Evolutionary conservation across 2,113 vertebrate species (phyloP).

Genomic region (Mandrillus leucophaeus): DNA sequence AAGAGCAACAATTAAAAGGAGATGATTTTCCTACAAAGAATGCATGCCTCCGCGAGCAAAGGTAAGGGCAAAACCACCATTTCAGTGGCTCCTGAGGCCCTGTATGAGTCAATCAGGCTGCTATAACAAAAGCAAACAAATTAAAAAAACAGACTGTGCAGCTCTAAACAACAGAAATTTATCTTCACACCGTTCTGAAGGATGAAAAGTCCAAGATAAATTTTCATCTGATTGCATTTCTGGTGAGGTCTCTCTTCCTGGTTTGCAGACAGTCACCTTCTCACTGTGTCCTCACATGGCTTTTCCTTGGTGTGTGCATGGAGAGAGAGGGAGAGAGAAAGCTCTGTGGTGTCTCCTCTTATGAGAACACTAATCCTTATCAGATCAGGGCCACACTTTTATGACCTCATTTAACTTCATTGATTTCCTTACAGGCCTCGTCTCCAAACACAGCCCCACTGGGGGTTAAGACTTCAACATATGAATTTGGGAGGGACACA

Average conservation of each 20-base stretch:
- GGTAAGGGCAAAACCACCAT: background rate
- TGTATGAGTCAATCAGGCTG: fast-evolving
- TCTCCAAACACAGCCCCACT: background rate
- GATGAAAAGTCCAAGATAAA: background rate
- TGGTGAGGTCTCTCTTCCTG: background rate
- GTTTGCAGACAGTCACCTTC: background rate
- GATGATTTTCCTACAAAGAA: background rate
- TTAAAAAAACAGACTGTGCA: background rate
- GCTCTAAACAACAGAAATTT: background rate
- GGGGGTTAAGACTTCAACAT: background rate
- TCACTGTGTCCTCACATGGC: fast-evolving
- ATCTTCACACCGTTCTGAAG: background rate
- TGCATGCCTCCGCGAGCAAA: background rate
- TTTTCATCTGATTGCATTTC: background rate
- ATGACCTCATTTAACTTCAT: background rate
- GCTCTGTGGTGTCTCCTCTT: background rate
- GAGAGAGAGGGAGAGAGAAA: background rate
- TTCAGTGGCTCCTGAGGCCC: background rate
- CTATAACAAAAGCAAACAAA: background rate
- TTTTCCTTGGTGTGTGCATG: background rate
- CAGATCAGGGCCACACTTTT: background rate
- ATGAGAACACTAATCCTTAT: background rate
- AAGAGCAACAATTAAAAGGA: background rate
- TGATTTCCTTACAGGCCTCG: fast-evolving
- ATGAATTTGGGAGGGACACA: background rate